Evolutionary conservation across 2,113 vertebrate genomes (phyloP).

Genomic region (Phylloscopus trochilus): DNA sequence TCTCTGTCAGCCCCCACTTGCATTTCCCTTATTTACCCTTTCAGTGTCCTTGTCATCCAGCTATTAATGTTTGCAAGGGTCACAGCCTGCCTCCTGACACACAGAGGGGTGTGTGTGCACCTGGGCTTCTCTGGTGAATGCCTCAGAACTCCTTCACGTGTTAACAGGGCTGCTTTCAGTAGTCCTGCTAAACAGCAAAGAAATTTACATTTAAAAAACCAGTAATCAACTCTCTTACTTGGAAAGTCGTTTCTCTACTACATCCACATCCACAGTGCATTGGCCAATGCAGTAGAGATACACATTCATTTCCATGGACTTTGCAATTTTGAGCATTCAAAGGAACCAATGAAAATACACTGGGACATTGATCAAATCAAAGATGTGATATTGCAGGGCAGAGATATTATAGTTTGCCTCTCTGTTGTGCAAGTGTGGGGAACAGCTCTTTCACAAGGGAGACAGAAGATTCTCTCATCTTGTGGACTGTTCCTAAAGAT

Average conservation of each 20-base stretch:
- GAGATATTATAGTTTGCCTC: neutral
- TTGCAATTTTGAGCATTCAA: neutral
- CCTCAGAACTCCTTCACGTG: neutral
- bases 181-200: neutral
- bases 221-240: neutral
- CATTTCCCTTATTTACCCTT: neutral
- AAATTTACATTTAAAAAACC: neutral
- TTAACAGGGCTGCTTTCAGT: neutral
- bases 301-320: neutral
- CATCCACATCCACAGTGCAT: neutral
- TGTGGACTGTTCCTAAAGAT: neutral
- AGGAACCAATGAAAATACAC: neutral
- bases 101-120: neutral
- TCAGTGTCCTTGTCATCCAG: neutral
- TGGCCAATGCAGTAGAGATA: neutral
- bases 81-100: neutral
- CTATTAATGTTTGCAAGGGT: neutral
- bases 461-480: neutral
- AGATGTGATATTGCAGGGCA: neutral
- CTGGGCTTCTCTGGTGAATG: neutral
- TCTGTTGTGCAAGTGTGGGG: neutral
- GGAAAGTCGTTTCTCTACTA: neutral
- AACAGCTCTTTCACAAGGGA: neutral
- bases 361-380: neutral
- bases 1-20: neutral